Evolutionary conservation across 2,113 vertebrate species (phyloP).

Genomic region (Heteronetta atricapilla): DNA sequence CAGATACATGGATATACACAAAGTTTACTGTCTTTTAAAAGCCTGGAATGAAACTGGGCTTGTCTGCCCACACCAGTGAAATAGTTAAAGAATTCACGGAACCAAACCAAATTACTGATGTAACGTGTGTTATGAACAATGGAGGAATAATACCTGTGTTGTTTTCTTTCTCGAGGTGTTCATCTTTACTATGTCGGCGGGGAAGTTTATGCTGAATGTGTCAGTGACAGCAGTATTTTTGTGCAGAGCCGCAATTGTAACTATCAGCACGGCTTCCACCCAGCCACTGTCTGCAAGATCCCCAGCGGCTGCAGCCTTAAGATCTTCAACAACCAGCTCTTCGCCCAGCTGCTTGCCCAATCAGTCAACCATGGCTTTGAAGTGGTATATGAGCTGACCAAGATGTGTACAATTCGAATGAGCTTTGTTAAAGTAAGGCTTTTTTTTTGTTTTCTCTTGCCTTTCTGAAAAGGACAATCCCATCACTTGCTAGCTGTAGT

Average conservation of each 20-base stretch:
- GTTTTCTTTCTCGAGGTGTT: conserved; percentile 78
- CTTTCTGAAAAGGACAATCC: background rate
- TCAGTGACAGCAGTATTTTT: conserved; percentile 98
- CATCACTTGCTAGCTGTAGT: background rate
- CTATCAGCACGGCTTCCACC: conserved; percentile 97
- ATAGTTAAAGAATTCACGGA: background rate
- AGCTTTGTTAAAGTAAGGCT: conserved; percentile 94
- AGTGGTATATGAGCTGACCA: conserved; percentile 96
- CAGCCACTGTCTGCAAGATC: conserved; percentile 96
- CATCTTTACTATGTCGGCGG: conserved; percentile 96
- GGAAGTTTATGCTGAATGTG: conserved; percentile 95
- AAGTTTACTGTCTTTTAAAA: background rate
- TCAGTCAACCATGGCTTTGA: conserved; percentile 97
- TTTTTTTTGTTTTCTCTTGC: background rate
- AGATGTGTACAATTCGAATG: conserved; percentile 98
- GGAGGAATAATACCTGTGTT: background rate
- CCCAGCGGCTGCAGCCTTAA: conserved; percentile 98
- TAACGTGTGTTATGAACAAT: background rate
- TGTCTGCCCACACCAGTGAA: background rate
- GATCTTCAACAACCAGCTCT: conserved; percentile 99
- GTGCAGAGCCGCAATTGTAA: conserved; percentile 99
- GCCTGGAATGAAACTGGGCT: background rate
- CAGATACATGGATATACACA: background rate
- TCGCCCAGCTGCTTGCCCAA: conserved; percentile 94
- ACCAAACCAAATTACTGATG: background rate